Conservation (phyloP, 2,113 vertebrate genomes). For the Sylvia atricapilla region DNA sequence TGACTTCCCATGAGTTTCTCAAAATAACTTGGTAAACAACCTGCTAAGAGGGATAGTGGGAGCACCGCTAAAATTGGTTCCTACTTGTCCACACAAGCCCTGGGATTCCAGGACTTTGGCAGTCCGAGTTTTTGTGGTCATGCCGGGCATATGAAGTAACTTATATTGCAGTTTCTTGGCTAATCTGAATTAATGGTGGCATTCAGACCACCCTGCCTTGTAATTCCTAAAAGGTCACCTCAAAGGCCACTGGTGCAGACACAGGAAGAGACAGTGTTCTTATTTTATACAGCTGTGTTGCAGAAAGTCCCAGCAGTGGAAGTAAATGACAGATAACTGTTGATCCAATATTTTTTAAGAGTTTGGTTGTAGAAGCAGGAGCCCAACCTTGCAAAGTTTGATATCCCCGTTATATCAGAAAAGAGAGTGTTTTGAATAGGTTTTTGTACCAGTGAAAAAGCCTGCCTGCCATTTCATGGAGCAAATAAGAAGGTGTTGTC, state of each 20-base stretch:
- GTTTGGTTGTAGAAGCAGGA: neutral
- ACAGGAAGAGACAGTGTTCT: neutral
- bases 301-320: neutral
- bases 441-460: neutral
- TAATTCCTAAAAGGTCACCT: slow-evolving; percentile 8
- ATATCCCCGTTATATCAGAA: neutral
- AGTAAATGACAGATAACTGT: neutral
- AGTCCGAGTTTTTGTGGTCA: neutral
- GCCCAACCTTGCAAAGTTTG: neutral
- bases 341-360: neutral
- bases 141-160: neutral
- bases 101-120: neutral
- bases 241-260: neutral
- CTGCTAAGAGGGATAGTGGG: neutral
- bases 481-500: neutral
- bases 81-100: slow-evolving; percentile 52
- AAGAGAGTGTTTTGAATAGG: neutral
- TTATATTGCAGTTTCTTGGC: neutral
- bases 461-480: neutral
- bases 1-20: slow-evolving; percentile 44
- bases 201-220: neutral
- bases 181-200: neutral
- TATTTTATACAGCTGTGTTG: neutral
- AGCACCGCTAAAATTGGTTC: slow-evolving; percentile 17
- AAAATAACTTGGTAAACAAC: slow-evolving; percentile 61